Evolutionary conservation across 1,140 invertebrate genomes (phyloP).

Genomic region (Augochlora pura): DNA sequence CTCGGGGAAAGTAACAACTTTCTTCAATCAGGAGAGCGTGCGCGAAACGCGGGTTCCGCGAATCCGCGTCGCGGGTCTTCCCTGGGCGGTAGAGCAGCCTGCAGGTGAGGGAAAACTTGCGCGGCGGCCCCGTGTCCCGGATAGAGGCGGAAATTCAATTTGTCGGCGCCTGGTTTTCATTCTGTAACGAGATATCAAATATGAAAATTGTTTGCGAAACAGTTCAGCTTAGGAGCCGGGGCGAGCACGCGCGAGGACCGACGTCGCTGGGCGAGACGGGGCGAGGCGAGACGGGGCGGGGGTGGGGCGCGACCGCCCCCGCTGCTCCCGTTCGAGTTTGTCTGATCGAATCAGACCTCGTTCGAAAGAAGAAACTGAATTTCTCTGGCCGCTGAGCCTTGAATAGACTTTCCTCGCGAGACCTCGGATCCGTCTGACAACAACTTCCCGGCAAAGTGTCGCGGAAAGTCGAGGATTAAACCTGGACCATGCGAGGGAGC

Average conservation of each 20-base stretch:
- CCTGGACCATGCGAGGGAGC: too few relatives aligned
- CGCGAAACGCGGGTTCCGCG: neutral
- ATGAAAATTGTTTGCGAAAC: constrained; percentile 43
- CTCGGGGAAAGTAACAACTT: constrained; percentile 19
- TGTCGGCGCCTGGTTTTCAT: constrained; percentile 23
- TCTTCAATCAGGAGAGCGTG: constrained; percentile 13
- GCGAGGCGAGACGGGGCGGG: too few relatives aligned
- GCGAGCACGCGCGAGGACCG: neutral
- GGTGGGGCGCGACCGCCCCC: too few relatives aligned
- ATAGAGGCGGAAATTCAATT: constrained; percentile 23
- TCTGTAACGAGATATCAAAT: constrained; percentile 40
- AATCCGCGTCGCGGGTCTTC: neutral
- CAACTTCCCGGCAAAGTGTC: neutral
- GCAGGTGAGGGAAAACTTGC: neutral
- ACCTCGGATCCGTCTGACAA: neutral
- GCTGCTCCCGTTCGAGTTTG: too few relatives aligned
- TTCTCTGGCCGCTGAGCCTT: neutral
- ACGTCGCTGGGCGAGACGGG: neutral
- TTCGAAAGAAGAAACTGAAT: constrained; percentile 4
- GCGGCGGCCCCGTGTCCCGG: too few relatives aligned
- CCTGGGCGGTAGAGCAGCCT: neutral
- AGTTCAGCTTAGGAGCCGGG: constrained; percentile 9
- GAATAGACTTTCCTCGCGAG: neutral
- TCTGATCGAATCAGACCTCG: neutral
- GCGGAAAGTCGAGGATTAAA: neutral